Percentiles rank a stretch among this genome's conserved stretches.
Evolutionary conservation across 2,113 vertebrate genomes (phyloP).

Genomic region (Bettongia penicillata): DNA sequence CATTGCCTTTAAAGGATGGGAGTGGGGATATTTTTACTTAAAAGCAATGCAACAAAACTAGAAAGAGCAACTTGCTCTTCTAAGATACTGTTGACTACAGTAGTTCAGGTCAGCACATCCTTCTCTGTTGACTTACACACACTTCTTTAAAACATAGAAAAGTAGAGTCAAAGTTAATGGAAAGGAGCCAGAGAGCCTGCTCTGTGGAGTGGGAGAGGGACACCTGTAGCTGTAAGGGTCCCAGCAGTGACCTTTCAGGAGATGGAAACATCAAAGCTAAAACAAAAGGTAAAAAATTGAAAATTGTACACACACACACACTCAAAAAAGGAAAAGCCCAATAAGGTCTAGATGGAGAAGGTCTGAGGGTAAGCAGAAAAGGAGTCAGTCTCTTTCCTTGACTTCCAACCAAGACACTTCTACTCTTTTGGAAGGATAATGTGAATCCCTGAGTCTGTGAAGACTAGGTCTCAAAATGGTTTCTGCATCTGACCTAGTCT

Average conservation of each 20-base stretch:
- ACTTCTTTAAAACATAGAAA: slow-evolving; percentile 7
- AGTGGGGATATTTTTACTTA: slow-evolving; percentile 11
- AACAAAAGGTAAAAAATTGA: too few species aligned
- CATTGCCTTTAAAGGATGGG: not conserved
- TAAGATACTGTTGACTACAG: not conserved
- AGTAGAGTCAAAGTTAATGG: not conserved
- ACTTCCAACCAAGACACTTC: slow-evolving; percentile 52
- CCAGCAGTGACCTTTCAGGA: not conserved
- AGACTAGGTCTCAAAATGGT: slow-evolving; percentile 95
- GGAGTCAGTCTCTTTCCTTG: too few species aligned
- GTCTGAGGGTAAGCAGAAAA: too few species aligned
- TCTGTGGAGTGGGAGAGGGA: not conserved
- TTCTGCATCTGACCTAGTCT: slow-evolving; percentile 99
- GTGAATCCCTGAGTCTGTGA: slow-evolving; percentile 98
- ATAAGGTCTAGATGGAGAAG: not conserved
- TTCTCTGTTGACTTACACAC: not conserved
- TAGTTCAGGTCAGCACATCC: not conserved
- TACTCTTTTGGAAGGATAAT: slow-evolving; percentile 96
- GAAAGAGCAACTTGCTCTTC: slow-evolving; percentile 31
- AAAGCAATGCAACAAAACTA: slow-evolving; percentile 17
- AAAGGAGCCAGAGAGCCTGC: too few species aligned
- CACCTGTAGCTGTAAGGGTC: too few species aligned
- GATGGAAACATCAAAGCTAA: not conserved
- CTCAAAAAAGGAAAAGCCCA: not conserved
- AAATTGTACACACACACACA: too few species aligned